phyloP scores from a whole-genome alignment of 2,113 vertebrate genomes.

The Axis porcinus region DNA sequence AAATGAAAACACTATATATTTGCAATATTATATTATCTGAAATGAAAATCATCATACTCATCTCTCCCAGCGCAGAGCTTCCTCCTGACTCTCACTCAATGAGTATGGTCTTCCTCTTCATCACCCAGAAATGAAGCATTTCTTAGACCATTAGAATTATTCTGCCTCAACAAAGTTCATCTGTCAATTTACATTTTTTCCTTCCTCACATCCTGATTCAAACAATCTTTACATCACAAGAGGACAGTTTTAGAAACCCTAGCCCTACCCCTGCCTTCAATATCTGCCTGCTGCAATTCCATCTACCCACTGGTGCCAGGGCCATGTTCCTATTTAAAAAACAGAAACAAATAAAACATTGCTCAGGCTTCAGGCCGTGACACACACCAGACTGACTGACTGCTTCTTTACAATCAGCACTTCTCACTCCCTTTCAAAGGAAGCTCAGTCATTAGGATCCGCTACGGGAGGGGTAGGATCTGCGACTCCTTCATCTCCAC shows the following conservation, averaged over 20 bases:
- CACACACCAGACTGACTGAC: neutral
- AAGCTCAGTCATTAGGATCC: neutral
- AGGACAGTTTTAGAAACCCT: neutral
- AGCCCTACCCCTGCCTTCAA: neutral
- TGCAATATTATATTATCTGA: neutral
- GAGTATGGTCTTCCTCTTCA: neutral
- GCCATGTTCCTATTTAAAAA: neutral
- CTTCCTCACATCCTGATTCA: neutral
- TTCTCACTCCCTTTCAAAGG: neutral
- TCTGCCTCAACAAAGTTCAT: neutral
- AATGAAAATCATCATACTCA: neutral
- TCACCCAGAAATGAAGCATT: neutral
- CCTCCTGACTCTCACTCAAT: neutral
- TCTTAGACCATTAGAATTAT: neutral
- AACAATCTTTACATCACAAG: neutral
- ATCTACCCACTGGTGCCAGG: neutral
- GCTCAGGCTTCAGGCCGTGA: neutral
- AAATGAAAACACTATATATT: neutral
- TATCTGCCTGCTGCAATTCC: neutral
- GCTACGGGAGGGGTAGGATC: too few species aligned
- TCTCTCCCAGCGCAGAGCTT: neutral
- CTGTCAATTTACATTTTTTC: neutral
- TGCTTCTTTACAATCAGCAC: neutral
- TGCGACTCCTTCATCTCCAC: neutral
- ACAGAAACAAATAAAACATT: neutral